Conservation (phyloP, 2,113 vertebrate genomes). For the Zosterops japonicus region DNA sequence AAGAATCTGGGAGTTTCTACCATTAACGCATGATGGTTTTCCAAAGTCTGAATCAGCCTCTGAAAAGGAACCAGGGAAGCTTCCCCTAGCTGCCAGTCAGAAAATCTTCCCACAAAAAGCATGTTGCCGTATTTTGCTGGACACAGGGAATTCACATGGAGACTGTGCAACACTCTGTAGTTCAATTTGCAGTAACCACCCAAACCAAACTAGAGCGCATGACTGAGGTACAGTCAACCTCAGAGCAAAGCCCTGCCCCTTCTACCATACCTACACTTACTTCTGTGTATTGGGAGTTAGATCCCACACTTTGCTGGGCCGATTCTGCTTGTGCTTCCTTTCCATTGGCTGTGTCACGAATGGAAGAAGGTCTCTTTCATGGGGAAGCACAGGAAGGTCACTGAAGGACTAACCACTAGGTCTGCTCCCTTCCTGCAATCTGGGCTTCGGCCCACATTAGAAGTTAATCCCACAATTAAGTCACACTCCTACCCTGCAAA, state of each 20-base stretch:
- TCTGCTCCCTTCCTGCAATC: constrained; percentile 10
- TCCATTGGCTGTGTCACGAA: not conserved
- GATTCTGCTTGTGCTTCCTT: not conserved
- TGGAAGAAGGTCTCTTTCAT: constrained; percentile 1
- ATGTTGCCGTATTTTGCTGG: not conserved
- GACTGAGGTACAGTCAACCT: not conserved
- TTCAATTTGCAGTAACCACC: not conserved
- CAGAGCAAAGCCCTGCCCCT: not conserved
- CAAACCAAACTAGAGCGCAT: not conserved
- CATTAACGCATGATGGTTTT: not conserved
- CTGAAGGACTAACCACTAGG: constrained; percentile 37
- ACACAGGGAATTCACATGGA: not conserved
- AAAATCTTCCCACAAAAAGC: not conserved
- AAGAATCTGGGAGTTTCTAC: not conserved
- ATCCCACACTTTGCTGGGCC: not conserved
- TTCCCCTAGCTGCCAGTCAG: not conserved
- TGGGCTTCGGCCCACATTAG: constrained; percentile 1
- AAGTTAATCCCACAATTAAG: constrained; percentile 32
- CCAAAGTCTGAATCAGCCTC: not conserved
- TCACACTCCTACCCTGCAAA: constrained; percentile 3
- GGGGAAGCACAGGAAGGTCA: constrained; percentile 44
- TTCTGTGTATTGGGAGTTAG: not conserved
- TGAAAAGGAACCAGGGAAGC: not conserved
- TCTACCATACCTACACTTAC: not conserved
- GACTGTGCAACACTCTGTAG: not conserved